phyloP scores from a whole-genome alignment of 2,888 invertebrate species.

The Melolontha melolontha region DNA sequence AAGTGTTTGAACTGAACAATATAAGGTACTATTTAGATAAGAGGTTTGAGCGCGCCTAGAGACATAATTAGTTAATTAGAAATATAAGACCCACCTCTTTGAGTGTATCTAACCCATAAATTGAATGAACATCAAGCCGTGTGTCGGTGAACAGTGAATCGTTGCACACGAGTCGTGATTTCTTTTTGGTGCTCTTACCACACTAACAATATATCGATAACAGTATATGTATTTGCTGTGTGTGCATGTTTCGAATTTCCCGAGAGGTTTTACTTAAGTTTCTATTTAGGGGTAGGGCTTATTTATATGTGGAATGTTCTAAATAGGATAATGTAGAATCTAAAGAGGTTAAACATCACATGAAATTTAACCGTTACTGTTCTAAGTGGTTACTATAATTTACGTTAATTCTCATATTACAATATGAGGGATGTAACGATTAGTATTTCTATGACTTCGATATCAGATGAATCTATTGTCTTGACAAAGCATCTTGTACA shows the following conservation, averaged over 20 bases:
- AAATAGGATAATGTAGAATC: no score
- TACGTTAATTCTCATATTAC: no score
- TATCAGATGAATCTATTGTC: no score
- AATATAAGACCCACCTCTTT: constrained; percentile 20
- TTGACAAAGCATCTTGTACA: no score
- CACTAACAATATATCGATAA: constrained; percentile 16
- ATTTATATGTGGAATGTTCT: no score
- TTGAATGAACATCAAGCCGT: constrained; percentile 25
- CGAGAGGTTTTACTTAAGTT: constrained; percentile 2
- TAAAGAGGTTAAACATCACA: no score
- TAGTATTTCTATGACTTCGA: no score
- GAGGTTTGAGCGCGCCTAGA: constrained; percentile 16
- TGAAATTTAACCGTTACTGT: no score
- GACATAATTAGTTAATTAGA: constrained; percentile 32
- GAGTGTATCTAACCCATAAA: constrained; percentile 27
- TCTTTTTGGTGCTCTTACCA: constrained; percentile 17
- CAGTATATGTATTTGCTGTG: not conserved
- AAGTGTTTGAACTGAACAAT: constrained; percentile 20
- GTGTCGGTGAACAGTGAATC: constrained; percentile 18
- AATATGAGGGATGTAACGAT: no score
- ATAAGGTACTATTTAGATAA: constrained; percentile 13
- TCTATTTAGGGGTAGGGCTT: no score
- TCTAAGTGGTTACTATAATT: no score
- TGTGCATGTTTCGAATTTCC: constrained; percentile 16
- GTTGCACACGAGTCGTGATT: constrained; percentile 20